phyloP scores from a whole-genome alignment of 1,140 invertebrate genomes.

The Cherax destructor region DNA sequence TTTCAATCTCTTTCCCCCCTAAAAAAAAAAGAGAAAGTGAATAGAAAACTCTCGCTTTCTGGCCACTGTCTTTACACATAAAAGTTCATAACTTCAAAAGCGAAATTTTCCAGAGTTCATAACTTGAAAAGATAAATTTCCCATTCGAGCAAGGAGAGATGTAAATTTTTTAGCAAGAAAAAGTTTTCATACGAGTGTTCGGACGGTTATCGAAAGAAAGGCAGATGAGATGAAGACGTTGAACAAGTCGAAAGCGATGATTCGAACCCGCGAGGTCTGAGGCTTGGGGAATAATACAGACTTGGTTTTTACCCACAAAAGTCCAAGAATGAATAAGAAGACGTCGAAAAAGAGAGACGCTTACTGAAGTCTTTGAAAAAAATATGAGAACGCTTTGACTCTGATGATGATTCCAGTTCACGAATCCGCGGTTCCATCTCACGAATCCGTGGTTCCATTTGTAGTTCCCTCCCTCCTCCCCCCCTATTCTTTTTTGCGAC shows the following conservation, averaged over 20 bases:
- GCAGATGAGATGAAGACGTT: neutral
- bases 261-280: neutral
- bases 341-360: no score
- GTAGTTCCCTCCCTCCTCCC: neutral
- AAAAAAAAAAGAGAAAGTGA: neutral
- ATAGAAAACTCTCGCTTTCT: neutral
- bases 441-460: neutral
- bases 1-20: neutral
- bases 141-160: neutral
- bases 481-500: no score
- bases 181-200: neutral
- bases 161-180: neutral
- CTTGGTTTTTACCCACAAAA: neutral
- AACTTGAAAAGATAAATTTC: neutral
- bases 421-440: no score
- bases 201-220: neutral
- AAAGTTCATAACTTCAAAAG: neutral
- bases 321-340: neutral
- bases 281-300: no score
- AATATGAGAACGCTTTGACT: no score
- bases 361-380: no score
- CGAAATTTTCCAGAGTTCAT: neutral
- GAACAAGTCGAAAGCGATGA: no score
- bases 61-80: neutral
- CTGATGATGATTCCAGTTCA: no score